Base-by-base conservation (phyloP, 92 coral and sea anemone species). In the Bergia sp. region DNA sequence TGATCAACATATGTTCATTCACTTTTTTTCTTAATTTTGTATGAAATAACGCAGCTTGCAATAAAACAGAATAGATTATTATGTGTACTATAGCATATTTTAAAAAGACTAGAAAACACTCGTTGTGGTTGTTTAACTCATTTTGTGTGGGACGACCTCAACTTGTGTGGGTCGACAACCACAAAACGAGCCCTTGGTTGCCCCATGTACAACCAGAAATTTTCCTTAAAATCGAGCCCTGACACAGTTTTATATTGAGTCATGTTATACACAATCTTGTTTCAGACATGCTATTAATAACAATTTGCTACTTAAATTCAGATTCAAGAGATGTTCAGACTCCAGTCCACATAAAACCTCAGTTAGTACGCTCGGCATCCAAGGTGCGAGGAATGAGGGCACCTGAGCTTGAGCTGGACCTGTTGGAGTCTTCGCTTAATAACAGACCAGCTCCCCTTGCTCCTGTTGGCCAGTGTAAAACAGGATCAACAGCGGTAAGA, bases 321-420 rank as follows among this genome's bases (percentile, higher is more conserved):
- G 91, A 79, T 88, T 79, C 86, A 82, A 78, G 90, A 69, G 91
- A 92, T 11, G 91, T 92, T 85, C 97, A 91, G 57, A 97, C 98
- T 23, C 99, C 99, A 36, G 92, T 97, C 69, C 99, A 94, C 71
- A 90, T 96, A 73, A 97, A 95, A 65, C 99, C 99, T 9, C 96
- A 93, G 58, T 94, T 97, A 37, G 99, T 90, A 18, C 94, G 98
- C 23, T 97, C 99, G 15, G 99, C 99, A 7, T 95, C 98, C 58
- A 97, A 96, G 91, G 91, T 92, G 72, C 95, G 99, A 57, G 94
- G 96, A 40, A 53, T 91, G 16, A 91, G 92, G 73, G 94, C 92
- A 36, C 89, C 92, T 53, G 98, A 95, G 39, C 82, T 93, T 37
- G 98, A 94, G 20, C 87, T 93, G 78, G 98, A 95, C 55, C 91